These are phyloP conservation scores for Pongo abelii DNA, from an alignment of 2,113 vertebrate species.

Conservation along the genomic window DNA sequence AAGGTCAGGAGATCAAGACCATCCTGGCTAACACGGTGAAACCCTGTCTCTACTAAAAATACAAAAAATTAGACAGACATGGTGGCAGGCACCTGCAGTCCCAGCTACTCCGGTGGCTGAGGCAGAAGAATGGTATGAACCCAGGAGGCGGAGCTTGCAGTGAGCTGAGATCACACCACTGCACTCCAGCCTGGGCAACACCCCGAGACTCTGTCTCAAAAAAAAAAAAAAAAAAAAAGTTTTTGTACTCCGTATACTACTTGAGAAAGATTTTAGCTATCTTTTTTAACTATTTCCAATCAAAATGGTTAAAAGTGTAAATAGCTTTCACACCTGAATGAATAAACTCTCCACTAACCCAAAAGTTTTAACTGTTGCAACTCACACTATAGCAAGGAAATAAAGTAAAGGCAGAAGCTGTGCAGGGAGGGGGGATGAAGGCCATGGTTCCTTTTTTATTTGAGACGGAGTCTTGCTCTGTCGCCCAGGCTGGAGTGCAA, in stretches of 20 bases:
- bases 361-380: background rate
- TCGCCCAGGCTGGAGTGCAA: no score
- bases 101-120: no score
- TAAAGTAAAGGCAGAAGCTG: background rate
- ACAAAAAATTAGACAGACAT: no score
- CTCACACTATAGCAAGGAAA: background rate
- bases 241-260: background rate
- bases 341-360: background rate
- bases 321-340: background rate
- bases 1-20: no score
- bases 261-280: background rate
- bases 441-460: background rate
- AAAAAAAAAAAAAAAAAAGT: background rate
- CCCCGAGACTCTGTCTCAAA: no score
- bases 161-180: no score
- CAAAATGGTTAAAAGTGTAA: conserved; percentile 9
- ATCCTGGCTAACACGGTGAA: no score
- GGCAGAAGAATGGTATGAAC: no score
- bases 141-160: no score
- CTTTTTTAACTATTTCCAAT: conserved; percentile 41
- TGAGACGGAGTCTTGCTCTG: background rate
- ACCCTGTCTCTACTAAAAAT: no score
- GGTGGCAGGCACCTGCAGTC: no score
- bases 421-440: background rate
- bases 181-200: no score